Evolutionary conservation across 2,797 vertebrate genomes (phyloP).

Genomic region (Pachyuromys duprasi): DNA sequence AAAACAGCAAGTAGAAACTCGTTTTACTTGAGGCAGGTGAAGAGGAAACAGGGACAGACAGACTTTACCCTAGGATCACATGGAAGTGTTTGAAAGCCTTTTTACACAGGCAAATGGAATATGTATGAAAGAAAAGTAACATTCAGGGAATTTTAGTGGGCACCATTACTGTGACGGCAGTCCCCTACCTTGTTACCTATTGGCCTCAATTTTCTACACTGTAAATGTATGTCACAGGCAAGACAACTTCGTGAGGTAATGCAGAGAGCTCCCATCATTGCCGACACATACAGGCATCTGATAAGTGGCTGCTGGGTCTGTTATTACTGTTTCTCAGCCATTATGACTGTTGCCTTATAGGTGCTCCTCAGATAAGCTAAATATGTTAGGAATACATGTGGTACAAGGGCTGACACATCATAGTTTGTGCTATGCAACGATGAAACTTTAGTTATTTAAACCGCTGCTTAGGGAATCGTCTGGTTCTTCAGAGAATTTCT

Average conservation of each 20-base stretch:
- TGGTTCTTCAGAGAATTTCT: constrained; percentile 33
- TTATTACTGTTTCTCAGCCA: neutral
- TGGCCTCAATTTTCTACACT: neutral
- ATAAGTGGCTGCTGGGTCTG: neutral
- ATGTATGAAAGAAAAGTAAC: constrained; percentile 41
- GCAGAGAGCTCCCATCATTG: neutral
- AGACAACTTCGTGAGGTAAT: neutral
- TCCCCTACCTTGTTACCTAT: neutral
- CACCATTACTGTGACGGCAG: neutral
- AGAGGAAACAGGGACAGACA: constrained; percentile 45
- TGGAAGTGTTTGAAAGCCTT: neutral
- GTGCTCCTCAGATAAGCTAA: neutral
- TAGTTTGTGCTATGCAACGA: neutral
- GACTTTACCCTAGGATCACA: constrained; percentile 23
- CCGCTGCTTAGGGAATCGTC: neutral
- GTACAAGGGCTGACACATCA: neutral
- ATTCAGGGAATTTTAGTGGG: constrained; percentile 48
- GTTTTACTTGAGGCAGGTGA: constrained; percentile 48
- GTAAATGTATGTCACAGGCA: neutral
- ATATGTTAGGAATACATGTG: neutral
- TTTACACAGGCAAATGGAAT: constrained; percentile 41
- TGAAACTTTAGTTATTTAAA: constrained; percentile 4
- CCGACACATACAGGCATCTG: neutral
- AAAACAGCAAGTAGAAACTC: constrained; percentile 13
- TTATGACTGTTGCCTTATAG: neutral